Evolutionary conservation across 2,797 vertebrate genomes (phyloP).

Genomic region (Betta splendens): DNA sequence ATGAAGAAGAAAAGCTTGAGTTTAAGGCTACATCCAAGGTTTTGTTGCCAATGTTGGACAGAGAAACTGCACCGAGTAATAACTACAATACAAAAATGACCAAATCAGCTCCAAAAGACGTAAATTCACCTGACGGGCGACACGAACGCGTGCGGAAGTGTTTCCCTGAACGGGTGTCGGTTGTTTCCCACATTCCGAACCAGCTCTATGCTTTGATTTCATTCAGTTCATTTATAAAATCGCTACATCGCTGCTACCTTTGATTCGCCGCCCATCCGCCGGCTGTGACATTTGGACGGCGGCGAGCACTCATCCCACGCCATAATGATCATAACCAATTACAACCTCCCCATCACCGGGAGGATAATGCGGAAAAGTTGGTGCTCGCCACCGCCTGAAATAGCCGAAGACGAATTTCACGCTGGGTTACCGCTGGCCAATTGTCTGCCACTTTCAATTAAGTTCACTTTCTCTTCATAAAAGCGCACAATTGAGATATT

Average conservation of each 20-base stretch:
- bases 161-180: too few relatives aligned
- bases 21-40: too few relatives aligned
- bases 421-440: constrained; percentile 76
- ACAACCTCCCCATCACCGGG: constrained; percentile 59
- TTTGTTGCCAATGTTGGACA: too few relatives aligned
- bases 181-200: constrained; percentile 10
- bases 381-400: constrained; percentile 49
- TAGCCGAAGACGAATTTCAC: constrained; percentile 76
- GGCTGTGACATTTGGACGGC: constrained; percentile 30
- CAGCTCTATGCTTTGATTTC: constrained; percentile 13
- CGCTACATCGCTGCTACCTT: constrained; percentile 27
- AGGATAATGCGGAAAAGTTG: constrained; percentile 62
- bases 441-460: constrained; percentile 82
- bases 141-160: too few relatives aligned
- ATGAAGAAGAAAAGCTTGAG: too few relatives aligned
- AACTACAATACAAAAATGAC: too few relatives aligned
- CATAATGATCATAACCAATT: constrained; percentile 70
- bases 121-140: too few relatives aligned
- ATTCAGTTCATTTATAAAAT: constrained; percentile 10
- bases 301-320: constrained; percentile 44
- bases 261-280: constrained; percentile 4
- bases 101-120: too few relatives aligned
- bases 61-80: too few relatives aligned
- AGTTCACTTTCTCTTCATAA: constrained; percentile 67
- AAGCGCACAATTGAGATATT: constrained; percentile 74